These are phyloP conservation scores for Clanis bilineata DNA, from an alignment of 2,888 invertebrate genomes.

Conservation along the genomic window DNA sequence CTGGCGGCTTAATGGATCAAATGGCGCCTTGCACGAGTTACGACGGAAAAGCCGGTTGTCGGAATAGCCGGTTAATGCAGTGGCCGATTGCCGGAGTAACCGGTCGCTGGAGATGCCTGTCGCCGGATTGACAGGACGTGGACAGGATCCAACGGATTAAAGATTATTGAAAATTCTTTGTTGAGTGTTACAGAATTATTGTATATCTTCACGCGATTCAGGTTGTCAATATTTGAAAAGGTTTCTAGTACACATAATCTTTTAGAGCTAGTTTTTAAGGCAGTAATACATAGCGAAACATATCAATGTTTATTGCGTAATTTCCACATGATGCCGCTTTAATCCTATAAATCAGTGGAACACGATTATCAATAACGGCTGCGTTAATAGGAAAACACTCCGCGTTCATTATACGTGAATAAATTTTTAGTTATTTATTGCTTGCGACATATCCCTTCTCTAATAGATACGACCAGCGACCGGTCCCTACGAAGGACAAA, in stretches of 20 bases:
- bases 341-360: constrained; percentile 32
- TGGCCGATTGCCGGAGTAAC: background rate
- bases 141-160: too few relatives aligned
- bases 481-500: constrained; percentile 68
- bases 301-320: background rate
- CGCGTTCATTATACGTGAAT: constrained; percentile 37
- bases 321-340: background rate
- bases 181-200: too few relatives aligned
- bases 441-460: constrained; percentile 27
- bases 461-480: constrained; percentile 28
- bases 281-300: too few relatives aligned
- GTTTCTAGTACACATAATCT: too few relatives aligned
- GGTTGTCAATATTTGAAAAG: too few relatives aligned
- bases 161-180: too few relatives aligned
- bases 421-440: constrained; percentile 35
- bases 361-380: constrained; percentile 38
- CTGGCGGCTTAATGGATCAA: constrained; percentile 7
- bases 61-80: background rate
- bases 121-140: too few relatives aligned
- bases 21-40: constrained; percentile 1
- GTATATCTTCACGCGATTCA: too few relatives aligned
- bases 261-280: too few relatives aligned
- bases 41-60: background rate
- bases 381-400: constrained; percentile 33
- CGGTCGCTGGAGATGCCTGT: background rate